Conservation (phyloP, 2,113 vertebrate species). For the Syrmaticus mikado region DNA sequence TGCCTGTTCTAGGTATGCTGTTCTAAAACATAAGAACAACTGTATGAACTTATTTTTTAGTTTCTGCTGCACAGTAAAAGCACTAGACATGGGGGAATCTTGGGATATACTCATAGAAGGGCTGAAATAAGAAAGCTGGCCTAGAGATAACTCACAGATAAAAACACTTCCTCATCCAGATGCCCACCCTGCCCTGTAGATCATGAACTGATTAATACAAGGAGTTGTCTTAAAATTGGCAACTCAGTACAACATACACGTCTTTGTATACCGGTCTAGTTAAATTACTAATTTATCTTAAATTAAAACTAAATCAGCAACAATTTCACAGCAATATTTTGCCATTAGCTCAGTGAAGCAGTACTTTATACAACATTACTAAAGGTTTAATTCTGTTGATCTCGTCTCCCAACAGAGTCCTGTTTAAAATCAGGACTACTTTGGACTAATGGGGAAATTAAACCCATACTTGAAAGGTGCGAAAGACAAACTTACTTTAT, state of each 20-base stretch:
- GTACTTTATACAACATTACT: neutral
- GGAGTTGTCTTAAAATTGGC: neutral
- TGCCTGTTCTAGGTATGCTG: neutral
- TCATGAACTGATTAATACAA: neutral
- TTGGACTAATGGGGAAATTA: neutral
- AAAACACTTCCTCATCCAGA: neutral
- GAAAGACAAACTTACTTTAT: neutral
- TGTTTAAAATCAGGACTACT: neutral
- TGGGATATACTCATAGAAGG: neutral
- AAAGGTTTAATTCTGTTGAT: neutral
- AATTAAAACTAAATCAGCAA: neutral
- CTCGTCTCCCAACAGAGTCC: neutral
- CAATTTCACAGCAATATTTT: neutral
- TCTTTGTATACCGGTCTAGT: neutral
- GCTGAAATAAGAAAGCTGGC: neutral
- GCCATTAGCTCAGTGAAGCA: neutral
- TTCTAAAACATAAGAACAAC: neutral
- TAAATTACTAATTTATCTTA: neutral
- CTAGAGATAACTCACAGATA: neutral
- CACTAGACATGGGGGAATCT: neutral
- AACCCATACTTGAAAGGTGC: neutral
- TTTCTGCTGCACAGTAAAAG: neutral
- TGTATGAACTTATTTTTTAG: neutral
- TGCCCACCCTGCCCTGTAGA: neutral
- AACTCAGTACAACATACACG: neutral